Evolutionary conservation across 2,888 invertebrate species (phyloP), one percentile per base, ranked within the genome.

Genomic region (Tipula helvola): DNA sequence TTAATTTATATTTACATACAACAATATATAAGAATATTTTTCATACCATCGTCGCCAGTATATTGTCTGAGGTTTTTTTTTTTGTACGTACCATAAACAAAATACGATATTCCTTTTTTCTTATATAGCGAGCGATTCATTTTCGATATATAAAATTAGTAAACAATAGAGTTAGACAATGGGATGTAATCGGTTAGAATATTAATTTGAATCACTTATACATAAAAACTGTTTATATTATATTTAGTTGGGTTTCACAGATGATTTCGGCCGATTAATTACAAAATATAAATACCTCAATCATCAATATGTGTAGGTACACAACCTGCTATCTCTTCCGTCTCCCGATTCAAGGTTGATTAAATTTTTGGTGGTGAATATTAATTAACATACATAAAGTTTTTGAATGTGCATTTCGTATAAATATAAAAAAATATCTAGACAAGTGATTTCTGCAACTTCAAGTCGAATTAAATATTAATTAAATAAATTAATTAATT

Each of bases 81-180:
- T 84, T 13, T 84, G 1, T 16, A 39, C 84, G 41, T 84, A 16
- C 36, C 84, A 84, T 39, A 41, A 13, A 39, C 83, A 71, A 28
- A 28, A 28, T 28, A 28, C 28, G 28, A 28, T 39, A 71, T 71
- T 86, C 52, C 86, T 44, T 83, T 1, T 44, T 83, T 39, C 86
- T 44, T 83, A 28, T 83, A 28, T 28, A 28, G 28, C 28, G 28
- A 86, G 36, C 18, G 83, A 85, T 52, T 57, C 85, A 85, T 84
- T 87, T 44, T 36, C 39, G 57, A 36, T 85, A 47, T 87, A 47
- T 84, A 87, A 85, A 87, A 85, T 87, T 87, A 87, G 87, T 84
- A 84, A 84, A 84, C 84, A 84, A 84, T 84, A 84, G 84, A 84
- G 39, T 84, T 84, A 84, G 84, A 84, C 84, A 84, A 84, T 84